phyloP scores from a whole-genome alignment of 1,140 invertebrate species.

The Triops cancriformis region DNA sequence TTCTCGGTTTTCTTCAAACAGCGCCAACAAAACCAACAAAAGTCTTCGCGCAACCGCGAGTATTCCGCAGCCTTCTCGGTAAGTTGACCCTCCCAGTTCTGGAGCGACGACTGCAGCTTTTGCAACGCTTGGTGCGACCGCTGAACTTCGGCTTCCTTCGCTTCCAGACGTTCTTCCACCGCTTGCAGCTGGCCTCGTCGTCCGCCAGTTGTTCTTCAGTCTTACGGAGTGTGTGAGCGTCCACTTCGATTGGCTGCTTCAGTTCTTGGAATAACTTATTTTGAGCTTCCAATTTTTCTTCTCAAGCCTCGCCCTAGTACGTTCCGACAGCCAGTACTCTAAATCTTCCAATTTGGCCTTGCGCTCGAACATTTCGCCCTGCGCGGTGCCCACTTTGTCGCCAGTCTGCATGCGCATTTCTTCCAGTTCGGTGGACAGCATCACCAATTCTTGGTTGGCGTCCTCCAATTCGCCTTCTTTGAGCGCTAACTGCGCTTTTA shows the following conservation, averaged over 20 bases:
- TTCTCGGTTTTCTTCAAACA: not conserved
- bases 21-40: too few relatives aligned
- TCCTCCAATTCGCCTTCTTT: slow-evolving; percentile 11
- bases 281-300: slow-evolving; percentile 8
- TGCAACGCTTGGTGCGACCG: slow-evolving; percentile 10
- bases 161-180: not conserved
- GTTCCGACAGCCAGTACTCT: slow-evolving; percentile 7
- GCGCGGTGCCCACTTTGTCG: not conserved
- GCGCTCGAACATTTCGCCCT: slow-evolving; percentile 19
- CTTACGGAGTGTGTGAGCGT: not conserved
- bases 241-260: not conserved
- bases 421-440: not conserved
- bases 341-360: slow-evolving; percentile 19
- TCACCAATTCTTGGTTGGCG: not conserved
- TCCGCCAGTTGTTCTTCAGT: slow-evolving; percentile 9
- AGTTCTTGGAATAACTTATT: not conserved
- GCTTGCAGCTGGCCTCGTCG: not conserved
- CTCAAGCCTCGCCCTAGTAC: not conserved
- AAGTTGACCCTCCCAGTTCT: not conserved
- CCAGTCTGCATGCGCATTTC: not conserved
- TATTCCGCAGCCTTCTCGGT: slow-evolving; percentile 10
- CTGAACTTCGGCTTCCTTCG: not conserved
- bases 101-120: not conserved
- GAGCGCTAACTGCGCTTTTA: not conserved
- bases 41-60: slow-evolving; percentile 14